Conservation (phyloP, 2,797 vertebrate species). For the Lithobates pipiens region DNA sequence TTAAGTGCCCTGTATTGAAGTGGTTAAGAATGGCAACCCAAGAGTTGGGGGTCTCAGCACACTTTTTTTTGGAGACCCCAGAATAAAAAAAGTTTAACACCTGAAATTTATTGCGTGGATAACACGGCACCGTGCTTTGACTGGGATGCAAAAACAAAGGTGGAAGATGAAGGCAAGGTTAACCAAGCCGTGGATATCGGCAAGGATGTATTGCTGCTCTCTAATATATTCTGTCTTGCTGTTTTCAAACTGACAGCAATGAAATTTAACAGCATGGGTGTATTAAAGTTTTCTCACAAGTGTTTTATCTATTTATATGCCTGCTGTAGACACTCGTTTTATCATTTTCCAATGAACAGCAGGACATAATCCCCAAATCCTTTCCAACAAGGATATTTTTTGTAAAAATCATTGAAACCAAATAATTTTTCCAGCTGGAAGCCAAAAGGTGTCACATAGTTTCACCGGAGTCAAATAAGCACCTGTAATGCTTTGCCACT, state of each 20-base stretch:
- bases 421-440: constrained; percentile 68
- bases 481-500: constrained; percentile 62
- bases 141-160: not conserved
- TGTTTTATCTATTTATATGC: constrained; percentile 61
- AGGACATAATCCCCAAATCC: constrained; percentile 63
- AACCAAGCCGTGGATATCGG: not conserved
- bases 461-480: constrained; percentile 62
- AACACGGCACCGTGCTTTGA: not conserved
- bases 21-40: too few species aligned
- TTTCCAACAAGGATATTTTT: constrained; percentile 61
- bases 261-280: constrained; percentile 56
- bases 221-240: constrained; percentile 39
- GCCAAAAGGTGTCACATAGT: constrained; percentile 67
- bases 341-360: constrained; percentile 64
- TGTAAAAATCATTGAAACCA: constrained; percentile 62
- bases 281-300: constrained; percentile 51
- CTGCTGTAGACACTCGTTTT: constrained; percentile 55
- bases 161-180: not conserved
- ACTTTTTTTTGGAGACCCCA: not conserved
- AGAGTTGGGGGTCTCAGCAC: too few species aligned
- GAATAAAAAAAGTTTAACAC: not conserved
- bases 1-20: too few species aligned
- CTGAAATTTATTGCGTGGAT: not conserved
- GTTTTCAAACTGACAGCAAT: constrained; percentile 50
- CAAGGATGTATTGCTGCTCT: constrained; percentile 13